Evolutionary conservation across 2,888 invertebrate species (phyloP).

Genomic region (Parascotia fuliginaria): DNA sequence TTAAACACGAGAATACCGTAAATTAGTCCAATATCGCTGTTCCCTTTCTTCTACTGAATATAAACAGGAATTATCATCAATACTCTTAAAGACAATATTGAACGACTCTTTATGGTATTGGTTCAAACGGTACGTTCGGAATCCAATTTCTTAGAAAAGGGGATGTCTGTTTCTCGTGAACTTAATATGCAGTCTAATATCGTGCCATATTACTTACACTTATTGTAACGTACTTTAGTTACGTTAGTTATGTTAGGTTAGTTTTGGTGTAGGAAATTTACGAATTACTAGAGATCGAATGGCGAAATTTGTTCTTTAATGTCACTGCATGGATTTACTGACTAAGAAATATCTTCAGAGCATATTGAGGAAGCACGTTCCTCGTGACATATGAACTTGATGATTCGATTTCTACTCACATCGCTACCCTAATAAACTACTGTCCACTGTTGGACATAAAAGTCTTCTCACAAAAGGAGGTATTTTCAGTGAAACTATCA

Average conservation of each 20-base stretch:
- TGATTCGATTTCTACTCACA: too few relatives aligned
- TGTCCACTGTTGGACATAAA: too few relatives aligned
- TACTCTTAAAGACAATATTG: constrained; percentile 65
- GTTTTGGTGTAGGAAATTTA: too few relatives aligned
- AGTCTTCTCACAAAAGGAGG: too few relatives aligned
- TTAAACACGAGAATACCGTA: constrained; percentile 50
- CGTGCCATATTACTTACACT: constrained; percentile 9
- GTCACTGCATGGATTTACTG: too few relatives aligned
- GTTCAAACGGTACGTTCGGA: constrained; percentile 53
- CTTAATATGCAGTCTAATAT: constrained; percentile 8
- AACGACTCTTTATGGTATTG: constrained; percentile 61
- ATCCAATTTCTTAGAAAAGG: constrained; percentile 64
- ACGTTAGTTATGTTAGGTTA: not conserved
- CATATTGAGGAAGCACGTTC: too few relatives aligned
- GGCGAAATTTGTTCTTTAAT: too few relatives aligned
- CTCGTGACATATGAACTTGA: too few relatives aligned
- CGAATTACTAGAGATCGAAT: too few relatives aligned
- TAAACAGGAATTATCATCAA: constrained; percentile 74
- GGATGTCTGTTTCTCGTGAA: constrained; percentile 8
- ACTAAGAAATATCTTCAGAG: too few relatives aligned
- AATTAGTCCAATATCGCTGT: constrained; percentile 53
- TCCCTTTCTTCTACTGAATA: constrained; percentile 58
- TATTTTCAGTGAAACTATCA: too few relatives aligned
- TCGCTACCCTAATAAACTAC: too few relatives aligned
- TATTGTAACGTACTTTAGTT: constrained; percentile 1